Percentiles rank a stretch among this genome's conserved stretches.
These are phyloP conservation scores for Otis tarda DNA, from an alignment of 2,113 vertebrate species.

Conservation along the genomic window DNA sequence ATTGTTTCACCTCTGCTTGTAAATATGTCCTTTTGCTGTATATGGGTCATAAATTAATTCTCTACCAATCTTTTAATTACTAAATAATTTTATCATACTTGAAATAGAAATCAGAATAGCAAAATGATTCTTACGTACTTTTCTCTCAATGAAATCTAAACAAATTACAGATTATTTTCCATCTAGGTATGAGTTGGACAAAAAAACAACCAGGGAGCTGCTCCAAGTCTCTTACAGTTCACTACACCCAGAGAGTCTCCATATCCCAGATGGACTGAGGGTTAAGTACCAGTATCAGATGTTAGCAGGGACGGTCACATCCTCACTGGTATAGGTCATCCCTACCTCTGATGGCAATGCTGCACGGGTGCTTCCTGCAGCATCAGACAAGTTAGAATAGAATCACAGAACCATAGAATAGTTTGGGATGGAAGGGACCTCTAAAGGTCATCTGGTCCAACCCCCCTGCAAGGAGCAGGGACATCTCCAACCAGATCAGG, in stretches of 20 bases:
- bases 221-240: not conserved
- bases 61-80: not conserved
- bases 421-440: too few species aligned
- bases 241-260: not conserved
- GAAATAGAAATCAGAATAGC: constrained; percentile 18
- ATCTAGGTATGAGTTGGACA: not conserved
- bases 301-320: not conserved
- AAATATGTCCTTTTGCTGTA: not conserved
- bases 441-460: too few species aligned
- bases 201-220: not conserved
- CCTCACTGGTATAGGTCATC: not conserved
- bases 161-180: not conserved
- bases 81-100: not conserved
- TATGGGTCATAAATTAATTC: not conserved
- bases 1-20: not conserved
- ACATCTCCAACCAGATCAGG: too few species aligned
- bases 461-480: too few species aligned
- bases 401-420: too few species aligned
- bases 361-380: not conserved
- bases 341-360: not conserved
- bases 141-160: not conserved
- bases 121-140: not conserved
- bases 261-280: not conserved
- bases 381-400: not conserved
- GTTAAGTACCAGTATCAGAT: not conserved